Percentiles rank a stretch among this genome's conserved stretches.
These are phyloP conservation scores for Drosophila ambigua DNA, from an alignment of 1,140 invertebrate species.

Conservation along the genomic window DNA sequence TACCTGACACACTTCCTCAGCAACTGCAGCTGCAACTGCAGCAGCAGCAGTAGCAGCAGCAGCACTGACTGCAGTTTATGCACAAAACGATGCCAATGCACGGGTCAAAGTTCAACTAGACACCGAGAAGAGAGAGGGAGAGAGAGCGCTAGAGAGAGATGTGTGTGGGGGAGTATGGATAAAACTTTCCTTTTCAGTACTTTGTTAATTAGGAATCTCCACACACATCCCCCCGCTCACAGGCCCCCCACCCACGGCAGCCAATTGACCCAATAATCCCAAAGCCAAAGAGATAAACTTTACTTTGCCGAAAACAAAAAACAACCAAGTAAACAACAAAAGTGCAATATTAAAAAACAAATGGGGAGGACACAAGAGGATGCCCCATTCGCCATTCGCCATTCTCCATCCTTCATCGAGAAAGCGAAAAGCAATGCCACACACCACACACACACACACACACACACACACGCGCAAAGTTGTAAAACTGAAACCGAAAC, in stretches of 20 bases:
- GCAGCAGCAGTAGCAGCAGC: too few relatives aligned
- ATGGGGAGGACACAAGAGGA: constrained; percentile 20
- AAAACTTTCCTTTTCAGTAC: constrained; percentile 51
- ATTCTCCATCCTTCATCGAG: neutral
- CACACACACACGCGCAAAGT: constrained; percentile 22
- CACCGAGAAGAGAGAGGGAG: constrained; percentile 4
- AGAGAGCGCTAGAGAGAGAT: neutral
- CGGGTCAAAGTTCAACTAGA: constrained; percentile 69
- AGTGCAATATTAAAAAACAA: constrained; percentile 57
- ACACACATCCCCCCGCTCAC: constrained; percentile 5
- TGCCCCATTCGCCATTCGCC: neutral
- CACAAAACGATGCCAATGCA: constrained; percentile 72
- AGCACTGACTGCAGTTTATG: constrained; percentile 30
- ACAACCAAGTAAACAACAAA: constrained; percentile 9
- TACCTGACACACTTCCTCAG: constrained; percentile 68
- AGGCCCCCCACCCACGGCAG: constrained; percentile 22
- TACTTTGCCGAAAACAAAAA: constrained; percentile 31
- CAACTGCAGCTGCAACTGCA: too few relatives aligned
- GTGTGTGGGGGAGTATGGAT: constrained; percentile 1
- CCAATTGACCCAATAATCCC: constrained; percentile 64
- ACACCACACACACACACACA: too few relatives aligned
- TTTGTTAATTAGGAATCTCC: constrained; percentile 70
- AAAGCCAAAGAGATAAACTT: constrained; percentile 58
- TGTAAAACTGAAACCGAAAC: constrained; percentile 46
- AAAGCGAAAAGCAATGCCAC: constrained; percentile 70